Base-by-base conservation (phyloP, 2,888 invertebrate species). In the Lithodes maja region DNA sequence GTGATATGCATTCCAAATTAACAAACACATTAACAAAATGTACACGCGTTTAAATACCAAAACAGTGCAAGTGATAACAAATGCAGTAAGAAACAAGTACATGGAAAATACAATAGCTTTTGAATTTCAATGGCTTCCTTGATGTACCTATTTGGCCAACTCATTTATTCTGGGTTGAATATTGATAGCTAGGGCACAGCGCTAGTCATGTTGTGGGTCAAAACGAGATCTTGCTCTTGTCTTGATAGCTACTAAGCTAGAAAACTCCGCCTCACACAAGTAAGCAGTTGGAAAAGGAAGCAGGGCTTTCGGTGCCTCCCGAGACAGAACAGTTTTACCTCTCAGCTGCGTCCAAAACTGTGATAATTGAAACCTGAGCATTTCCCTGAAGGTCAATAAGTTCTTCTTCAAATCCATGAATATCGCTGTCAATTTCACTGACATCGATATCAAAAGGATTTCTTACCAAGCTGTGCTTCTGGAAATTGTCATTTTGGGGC, bases 381-480 rank as follows among this genome's bases (percentile, higher is more conserved):
- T 15, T 81, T 81, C 49, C 80, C 17, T 81, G 81, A 61, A 81
- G 61, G 55, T 61, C 61, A 33, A 61, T 61, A 61, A 61, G 61
- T 61, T 61, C 61, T 61, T 61, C 1, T 61, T 61, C 61, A 61
- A 61, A 61, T 61, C 61, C 61, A 81, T 55, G 49, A 81, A 9
- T 49, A 81, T 61, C 61, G 55, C 55, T 61, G 3, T 61, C 81
- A 81, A 61, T 9, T 81, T 81, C 61, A 81, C 3, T 81, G 75
- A 81, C 74, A 15, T 81, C 80, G 55, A 86, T 81, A 86, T 5
- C 69, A 80, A 86, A 86, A 69, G 53, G 17, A 81, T 81, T 81
- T 69, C 74, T 86, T 2, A 86, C 53, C 81, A 81, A 81, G 86
- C 81, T 81, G 80, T 86, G 86, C 75, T 86, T 52, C n/a, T 81